Conservation (phyloP, 2,113 vertebrate genomes). For the Nycticryphes semicollaris region DNA sequence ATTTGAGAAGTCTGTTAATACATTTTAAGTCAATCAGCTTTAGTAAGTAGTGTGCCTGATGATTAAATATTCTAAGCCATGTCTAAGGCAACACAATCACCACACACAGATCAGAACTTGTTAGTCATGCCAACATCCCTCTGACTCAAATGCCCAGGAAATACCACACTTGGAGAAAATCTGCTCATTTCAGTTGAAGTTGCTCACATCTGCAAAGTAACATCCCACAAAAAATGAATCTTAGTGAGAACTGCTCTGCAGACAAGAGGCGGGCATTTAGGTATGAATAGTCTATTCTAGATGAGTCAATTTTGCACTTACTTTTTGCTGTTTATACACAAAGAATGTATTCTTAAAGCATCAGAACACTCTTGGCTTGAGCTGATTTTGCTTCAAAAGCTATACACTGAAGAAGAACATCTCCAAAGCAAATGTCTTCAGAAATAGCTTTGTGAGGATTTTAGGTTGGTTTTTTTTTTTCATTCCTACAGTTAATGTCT, state of each 20-base stretch:
- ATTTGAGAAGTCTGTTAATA: not conserved
- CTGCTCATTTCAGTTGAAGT: conserved; percentile 42
- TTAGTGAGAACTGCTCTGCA: conserved; percentile 26
- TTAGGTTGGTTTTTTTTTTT: not conserved
- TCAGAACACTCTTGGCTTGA: conserved; percentile 49
- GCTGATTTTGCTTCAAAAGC: conserved; percentile 55
- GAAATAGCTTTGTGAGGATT: conserved; percentile 47
- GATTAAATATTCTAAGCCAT: conserved; percentile 53
- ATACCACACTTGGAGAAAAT: conserved; percentile 29
- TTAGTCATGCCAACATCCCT: conserved; percentile 48
- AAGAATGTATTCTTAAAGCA: conserved; percentile 59
- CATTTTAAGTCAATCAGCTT: conserved; percentile 27
- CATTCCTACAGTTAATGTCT: not conserved
- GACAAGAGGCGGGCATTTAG: conserved; percentile 35
- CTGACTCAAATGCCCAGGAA: conserved; percentile 37
- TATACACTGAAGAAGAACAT: conserved; percentile 35
- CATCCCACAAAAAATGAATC: conserved; percentile 16
- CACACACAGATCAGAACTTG: conserved; percentile 42
- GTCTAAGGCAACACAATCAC: conserved; percentile 45
- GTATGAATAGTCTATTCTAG: conserved; percentile 58
- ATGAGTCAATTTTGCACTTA: conserved; percentile 51
- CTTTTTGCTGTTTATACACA: conserved; percentile 56
- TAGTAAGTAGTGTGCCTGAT: not conserved
- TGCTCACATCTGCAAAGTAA: conserved; percentile 58
- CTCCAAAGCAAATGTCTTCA: conserved; percentile 39